Base-by-base conservation (phyloP, 2,888 invertebrate species). In the Netelia fuscicornis region DNA sequence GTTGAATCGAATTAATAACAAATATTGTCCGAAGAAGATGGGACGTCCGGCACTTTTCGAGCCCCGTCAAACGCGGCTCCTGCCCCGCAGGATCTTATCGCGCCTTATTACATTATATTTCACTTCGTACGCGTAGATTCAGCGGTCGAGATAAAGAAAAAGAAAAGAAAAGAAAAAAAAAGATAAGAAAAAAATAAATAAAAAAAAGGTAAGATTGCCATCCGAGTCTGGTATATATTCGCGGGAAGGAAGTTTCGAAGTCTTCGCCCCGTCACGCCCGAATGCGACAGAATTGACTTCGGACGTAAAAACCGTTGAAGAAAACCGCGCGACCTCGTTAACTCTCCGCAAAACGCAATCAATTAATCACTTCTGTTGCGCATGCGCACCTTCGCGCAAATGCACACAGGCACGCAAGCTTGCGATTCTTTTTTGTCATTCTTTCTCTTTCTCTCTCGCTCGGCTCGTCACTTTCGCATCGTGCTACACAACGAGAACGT, bases 241-340 rank as follows among this genome's bases (percentile, higher is more conserved):
- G 23, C 56, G 48, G 58, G 75, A 60, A 80, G 83, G 80, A 84
- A 84, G 83, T 84, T 84, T 84, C 83, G 76, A 80, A 80, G 79
- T 76, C 67, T 70, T 37, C 20, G 64, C 13, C 5, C 30, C 80
- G 79, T 84, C 65, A 84, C 71, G 80, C 75, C 44, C 65, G 71
- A 77, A 80, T 75, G 74, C 60, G 71, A 77, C 20, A 37, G 75
- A 9, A 17, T 58, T 37, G 74, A 70, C 58, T 75, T 56, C 30
- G 70, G 11, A 75, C 52, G 80, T 81, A 30, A 20, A 80, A 78
- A 78, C 25, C 71, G 48, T 67, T 67, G 58, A 67, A 74, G 48
- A 72, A 72, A 54, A 77, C 37, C 13, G 9, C 64, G 37, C 72
- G 81, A 77, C 84, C 84, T 84, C 81, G 84, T 81, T 81, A 81